Evolutionary conservation across 2,113 vertebrate species (phyloP).

Genomic region (Scytalopus superciliaris): DNA sequence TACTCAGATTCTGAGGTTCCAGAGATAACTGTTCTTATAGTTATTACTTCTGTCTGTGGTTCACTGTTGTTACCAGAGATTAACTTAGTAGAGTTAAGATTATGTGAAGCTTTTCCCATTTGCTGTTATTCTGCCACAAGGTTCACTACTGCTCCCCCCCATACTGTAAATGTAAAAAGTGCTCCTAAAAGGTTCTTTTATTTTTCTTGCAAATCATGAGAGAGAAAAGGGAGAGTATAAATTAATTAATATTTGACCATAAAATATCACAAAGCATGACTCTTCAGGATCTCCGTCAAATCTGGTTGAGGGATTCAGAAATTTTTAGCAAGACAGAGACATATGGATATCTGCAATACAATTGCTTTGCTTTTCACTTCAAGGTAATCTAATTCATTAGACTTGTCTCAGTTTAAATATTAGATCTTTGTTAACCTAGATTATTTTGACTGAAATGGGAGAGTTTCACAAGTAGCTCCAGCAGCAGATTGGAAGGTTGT

Average conservation of each 20-base stretch:
- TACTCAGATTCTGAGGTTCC: neutral
- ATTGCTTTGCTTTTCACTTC: neutral
- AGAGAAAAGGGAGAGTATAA: neutral
- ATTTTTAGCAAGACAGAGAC: neutral
- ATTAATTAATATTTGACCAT: neutral
- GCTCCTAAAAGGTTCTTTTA: neutral
- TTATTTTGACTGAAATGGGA: neutral
- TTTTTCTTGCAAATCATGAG: neutral
- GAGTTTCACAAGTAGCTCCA: neutral
- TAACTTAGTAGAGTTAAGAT: neutral
- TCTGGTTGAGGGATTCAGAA: neutral
- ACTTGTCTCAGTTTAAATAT: neutral
- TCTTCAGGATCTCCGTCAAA: neutral
- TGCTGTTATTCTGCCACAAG: neutral
- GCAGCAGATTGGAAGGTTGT: neutral
- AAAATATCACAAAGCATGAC: neutral
- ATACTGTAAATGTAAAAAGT: neutral
- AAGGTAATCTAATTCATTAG: neutral
- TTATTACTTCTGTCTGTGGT: neutral
- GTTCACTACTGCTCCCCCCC: neutral
- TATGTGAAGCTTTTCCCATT: neutral
- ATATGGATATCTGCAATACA: neutral
- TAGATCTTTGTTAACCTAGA: neutral
- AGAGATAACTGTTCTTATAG: neutral
- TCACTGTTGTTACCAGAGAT: neutral